These are phyloP conservation scores for Harpegnathos saltator DNA, from an alignment of 1,140 invertebrate genomes.

Conservation along the genomic window DNA sequence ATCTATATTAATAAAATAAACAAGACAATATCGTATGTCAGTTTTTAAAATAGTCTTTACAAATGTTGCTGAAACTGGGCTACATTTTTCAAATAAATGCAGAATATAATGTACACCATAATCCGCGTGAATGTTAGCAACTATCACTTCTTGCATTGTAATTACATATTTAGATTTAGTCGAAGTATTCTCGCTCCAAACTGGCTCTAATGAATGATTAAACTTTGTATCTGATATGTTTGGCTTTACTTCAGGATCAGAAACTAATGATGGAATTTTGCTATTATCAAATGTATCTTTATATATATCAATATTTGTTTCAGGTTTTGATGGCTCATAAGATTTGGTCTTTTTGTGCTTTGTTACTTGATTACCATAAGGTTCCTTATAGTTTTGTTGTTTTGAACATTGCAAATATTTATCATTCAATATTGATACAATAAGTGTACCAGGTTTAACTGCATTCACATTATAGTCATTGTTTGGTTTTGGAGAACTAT, in stretches of 20 bases:
- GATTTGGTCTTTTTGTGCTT: not conserved
- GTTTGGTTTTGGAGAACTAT: not conserved
- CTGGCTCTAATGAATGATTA: not conserved
- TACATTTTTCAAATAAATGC: constrained; percentile 77
- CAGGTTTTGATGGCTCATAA: not conserved
- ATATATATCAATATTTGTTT: not conserved
- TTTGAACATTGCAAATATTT: not conserved
- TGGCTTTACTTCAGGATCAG: not conserved
- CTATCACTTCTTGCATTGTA: constrained; percentile 75
- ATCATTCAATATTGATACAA: not conserved
- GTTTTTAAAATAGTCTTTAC: constrained; percentile 53
- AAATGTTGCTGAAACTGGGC: constrained; percentile 75
- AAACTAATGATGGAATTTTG: constrained; percentile 41
- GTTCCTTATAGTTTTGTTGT: not conserved
- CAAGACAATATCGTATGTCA: constrained; percentile 77
- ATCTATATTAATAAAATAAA: constrained; percentile 76
- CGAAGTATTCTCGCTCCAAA: not conserved
- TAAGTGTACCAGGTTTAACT: not conserved
- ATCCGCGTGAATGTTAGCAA: constrained; percentile 77
- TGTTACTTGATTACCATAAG: not conserved
- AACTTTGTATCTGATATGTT: not conserved
- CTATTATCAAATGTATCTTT: not conserved
- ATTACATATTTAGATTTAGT: not conserved
- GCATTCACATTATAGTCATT: not conserved
- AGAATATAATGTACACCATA: constrained; percentile 74